Base-by-base conservation (phyloP, 2,888 invertebrate species). In the Caenorhabditis parvicauda region DNA sequence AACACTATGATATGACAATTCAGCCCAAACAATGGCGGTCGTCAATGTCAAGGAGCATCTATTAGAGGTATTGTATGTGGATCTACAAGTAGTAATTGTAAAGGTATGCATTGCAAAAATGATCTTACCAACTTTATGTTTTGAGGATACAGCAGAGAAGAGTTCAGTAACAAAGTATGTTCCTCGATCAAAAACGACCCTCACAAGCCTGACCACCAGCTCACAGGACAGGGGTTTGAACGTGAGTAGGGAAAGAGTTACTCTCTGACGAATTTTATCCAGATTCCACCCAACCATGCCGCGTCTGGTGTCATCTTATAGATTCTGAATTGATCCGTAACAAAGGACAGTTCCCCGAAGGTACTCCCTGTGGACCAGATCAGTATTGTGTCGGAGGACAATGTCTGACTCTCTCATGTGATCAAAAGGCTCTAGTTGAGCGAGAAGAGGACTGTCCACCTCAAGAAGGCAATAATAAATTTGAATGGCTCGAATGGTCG, bases 271-370 rank as follows among this genome's bases (percentile, higher is more conserved):
- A 39, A 29, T n/a, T 42, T 9, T n/a, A 54, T 65, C 54, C 49
- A 80, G 80, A 81, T 64, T 67, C 70, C 3, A 73, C 71, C 1
- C 78, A 80, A 47, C 77, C 79, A 19, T 81, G 81, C 51, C 81
- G 80, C 45, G 74, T 81, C 14, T 81, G 81, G 81, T 81, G 81
- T 54, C 81, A 80, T 59, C 62, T 81, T 29, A 60, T 64, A 5
- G 77, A 70, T 25, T 77, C 79, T 0, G 77, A 81, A 45, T 48
- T 81, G 3, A 81, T 81, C 54, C 61, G 81, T 42, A 81, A 81
- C 67, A 81, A 81, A 51, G 81, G 78, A 0, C 75, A 77, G 22
- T 80, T 77, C 48, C 81, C 81, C 0, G 81, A 81, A 42, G 81
- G 81, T 4, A 75, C 81, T 1, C 78, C 81, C 0, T 81, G 81